Percentiles rank a stretch among this genome's conserved stretches.
Conservation (phyloP, 2,797 vertebrate genomes). For the Neosalanx taihuensis region DNA sequence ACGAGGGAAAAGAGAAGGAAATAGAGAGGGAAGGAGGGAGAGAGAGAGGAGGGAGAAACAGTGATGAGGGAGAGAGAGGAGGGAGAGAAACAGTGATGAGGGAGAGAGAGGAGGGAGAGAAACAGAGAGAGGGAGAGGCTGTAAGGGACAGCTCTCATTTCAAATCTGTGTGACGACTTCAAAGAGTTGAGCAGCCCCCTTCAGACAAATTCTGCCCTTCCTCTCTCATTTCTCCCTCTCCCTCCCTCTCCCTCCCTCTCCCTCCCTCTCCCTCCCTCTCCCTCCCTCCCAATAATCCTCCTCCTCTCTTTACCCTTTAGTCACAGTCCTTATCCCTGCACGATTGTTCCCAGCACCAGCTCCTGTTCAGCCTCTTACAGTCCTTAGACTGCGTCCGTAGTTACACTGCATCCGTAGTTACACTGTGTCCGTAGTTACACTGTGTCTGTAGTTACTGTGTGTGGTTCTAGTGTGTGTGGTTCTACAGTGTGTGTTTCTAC, state of each 20-base stretch:
- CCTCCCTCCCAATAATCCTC: conserved; percentile 14
- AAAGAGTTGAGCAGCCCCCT: conserved; percentile 36
- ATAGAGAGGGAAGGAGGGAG: background rate
- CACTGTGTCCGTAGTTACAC: too few relatives aligned
- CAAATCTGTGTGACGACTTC: conserved; percentile 42
- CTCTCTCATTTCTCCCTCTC: conserved; percentile 9
- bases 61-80: too few relatives aligned
- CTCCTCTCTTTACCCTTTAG: background rate
- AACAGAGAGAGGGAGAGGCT: conserved; percentile 8
- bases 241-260: conserved; percentile 14
- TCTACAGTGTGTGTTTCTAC: too few relatives aligned
- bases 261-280: conserved; percentile 6
- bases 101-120: background rate
- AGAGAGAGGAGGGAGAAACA: background rate
- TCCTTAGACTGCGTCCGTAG: too few relatives aligned
- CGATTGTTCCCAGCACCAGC: background rate
- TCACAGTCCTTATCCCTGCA: conserved; percentile 4
- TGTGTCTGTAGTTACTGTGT: too few relatives aligned
- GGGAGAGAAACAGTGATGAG: background rate
- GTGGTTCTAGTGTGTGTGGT: too few relatives aligned
- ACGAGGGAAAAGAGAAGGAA: background rate
- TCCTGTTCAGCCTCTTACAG: background rate
- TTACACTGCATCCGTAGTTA: too few relatives aligned
- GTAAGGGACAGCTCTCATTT: conserved; percentile 37
- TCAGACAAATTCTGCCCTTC: conserved; percentile 8